Evolutionary conservation across 2,113 vertebrate genomes (phyloP).

Genomic region (Oryzias celebensis): DNA sequence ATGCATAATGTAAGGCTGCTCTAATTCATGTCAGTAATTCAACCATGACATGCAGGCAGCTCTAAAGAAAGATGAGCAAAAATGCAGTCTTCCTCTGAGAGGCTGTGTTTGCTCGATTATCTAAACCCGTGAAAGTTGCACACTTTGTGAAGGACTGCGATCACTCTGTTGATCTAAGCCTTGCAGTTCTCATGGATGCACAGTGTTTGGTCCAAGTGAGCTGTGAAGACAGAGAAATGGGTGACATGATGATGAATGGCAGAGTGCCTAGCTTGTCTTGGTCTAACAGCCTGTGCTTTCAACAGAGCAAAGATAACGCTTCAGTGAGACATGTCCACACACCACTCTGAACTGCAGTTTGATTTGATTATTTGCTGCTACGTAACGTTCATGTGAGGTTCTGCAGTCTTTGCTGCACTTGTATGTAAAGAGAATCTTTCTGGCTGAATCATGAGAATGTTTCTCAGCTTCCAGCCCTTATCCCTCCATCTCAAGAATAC

Average conservation of each 20-base stretch:
- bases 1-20: too few relatives aligned
- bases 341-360: slow-evolving; percentile 9
- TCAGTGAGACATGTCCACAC: slow-evolving; percentile 25
- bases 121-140: too few relatives aligned
- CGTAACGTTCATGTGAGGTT: too few relatives aligned
- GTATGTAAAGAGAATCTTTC: neutral
- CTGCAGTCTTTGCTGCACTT: neutral
- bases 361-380: neutral
- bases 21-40: too few relatives aligned
- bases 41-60: too few relatives aligned
- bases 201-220: slow-evolving; percentile 41
- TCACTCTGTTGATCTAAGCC: slow-evolving; percentile 25
- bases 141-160: slow-evolving; percentile 13
- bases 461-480: slow-evolving; percentile 5
- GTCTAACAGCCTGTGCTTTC: slow-evolving; percentile 39
- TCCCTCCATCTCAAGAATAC: slow-evolving; percentile 48
- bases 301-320: slow-evolving; percentile 34
- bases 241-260: slow-evolving; percentile 61
- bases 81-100: too few relatives aligned
- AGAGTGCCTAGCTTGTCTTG: slow-evolving; percentile 51
- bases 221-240: slow-evolving; percentile 48
- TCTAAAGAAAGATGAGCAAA: too few relatives aligned
- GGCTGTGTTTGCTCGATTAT: too few relatives aligned
- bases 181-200: slow-evolving; percentile 27
- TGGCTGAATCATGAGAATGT: neutral